phyloP scores from a whole-genome alignment of 2,797 vertebrate genomes.

The Tokudaia tokunoshimensis region DNA sequence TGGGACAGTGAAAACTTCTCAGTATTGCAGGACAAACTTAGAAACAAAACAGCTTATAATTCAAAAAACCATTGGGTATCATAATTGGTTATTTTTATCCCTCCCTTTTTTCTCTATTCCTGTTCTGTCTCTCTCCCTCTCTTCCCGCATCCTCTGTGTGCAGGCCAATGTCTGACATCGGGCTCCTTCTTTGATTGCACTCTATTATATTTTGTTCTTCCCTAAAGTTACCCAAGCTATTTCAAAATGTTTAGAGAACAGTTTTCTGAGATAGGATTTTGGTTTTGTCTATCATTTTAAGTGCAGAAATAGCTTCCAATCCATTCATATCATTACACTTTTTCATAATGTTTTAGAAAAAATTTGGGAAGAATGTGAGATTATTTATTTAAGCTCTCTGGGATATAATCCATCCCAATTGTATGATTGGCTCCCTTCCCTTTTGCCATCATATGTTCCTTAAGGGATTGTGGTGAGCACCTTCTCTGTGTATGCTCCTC shows the following conservation, averaged over 20 bases:
- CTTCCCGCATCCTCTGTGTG: neutral
- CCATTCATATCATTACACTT: neutral
- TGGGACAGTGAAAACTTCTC: slow-evolving; percentile 7
- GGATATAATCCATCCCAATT: slow-evolving; percentile 2
- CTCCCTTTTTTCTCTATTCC: neutral
- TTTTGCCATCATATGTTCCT: slow-evolving; percentile 38
- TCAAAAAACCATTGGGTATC: neutral
- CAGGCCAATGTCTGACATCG: neutral
- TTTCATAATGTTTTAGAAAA: slow-evolving; percentile 48
- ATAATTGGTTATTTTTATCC: neutral
- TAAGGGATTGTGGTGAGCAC: slow-evolving; percentile 28
- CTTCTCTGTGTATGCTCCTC: neutral
- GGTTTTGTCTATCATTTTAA: slow-evolving; percentile 41
- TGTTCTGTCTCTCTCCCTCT: neutral
- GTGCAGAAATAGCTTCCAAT: slow-evolving; percentile 27
- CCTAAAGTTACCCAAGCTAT: neutral
- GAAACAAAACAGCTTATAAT: slow-evolving; percentile 34
- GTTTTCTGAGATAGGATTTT: neutral
- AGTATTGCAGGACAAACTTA: slow-evolving; percentile 31
- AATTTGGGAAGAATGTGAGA: neutral
- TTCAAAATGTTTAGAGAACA: slow-evolving; percentile 20
- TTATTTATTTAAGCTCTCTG: slow-evolving; percentile 24
- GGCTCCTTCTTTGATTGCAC: neutral
- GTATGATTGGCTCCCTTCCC: neutral
- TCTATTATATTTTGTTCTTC: neutral